Percentiles rank a stretch among this genome's conserved stretches.
Evolutionary conservation across 2,113 vertebrate species (phyloP).

Genomic region (Vanacampus margaritifer): DNA sequence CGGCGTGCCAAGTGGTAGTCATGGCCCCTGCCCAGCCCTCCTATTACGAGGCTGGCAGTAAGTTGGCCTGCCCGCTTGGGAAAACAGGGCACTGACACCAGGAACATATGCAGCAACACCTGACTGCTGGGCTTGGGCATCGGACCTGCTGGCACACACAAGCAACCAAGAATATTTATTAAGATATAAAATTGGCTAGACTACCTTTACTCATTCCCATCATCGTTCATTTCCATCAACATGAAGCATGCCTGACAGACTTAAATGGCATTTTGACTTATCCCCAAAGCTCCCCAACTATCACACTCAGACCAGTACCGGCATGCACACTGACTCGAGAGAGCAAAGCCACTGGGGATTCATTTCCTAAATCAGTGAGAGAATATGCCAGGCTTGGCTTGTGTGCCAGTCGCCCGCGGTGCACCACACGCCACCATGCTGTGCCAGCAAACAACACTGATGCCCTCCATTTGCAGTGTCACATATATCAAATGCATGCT

Average conservation of each 20-base stretch:
- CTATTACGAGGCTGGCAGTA: constrained; percentile 80
- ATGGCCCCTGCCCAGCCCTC: constrained; percentile 87
- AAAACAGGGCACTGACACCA: constrained; percentile 75
- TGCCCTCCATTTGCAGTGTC: constrained; percentile 96
- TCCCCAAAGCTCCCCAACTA: constrained; percentile 1
- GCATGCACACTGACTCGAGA: constrained; percentile 65
- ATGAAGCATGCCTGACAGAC: neutral
- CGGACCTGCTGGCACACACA: constrained; percentile 36
- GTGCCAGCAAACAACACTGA: constrained; percentile 94
- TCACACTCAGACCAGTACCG: constrained; percentile 5
- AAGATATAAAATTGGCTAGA: neutral
- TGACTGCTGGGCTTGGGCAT: constrained; percentile 47
- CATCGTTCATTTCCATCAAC: neutral
- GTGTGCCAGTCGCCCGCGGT: constrained; percentile 89
- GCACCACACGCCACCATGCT: constrained; percentile 93
- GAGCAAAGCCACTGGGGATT: constrained; percentile 83
- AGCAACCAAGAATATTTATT: neutral
- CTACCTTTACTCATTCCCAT: neutral
- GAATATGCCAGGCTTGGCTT: constrained; percentile 84
- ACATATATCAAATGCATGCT: constrained; percentile 95
- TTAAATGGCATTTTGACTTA: constrained; percentile 14
- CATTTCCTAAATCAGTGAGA: constrained; percentile 85
- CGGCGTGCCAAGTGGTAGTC: constrained; percentile 84
- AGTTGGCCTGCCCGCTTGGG: constrained; percentile 78
- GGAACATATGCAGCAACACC: constrained; percentile 79